Conservation (phyloP, 2,888 invertebrate genomes). For the Alviniconcha strummeri region DNA sequence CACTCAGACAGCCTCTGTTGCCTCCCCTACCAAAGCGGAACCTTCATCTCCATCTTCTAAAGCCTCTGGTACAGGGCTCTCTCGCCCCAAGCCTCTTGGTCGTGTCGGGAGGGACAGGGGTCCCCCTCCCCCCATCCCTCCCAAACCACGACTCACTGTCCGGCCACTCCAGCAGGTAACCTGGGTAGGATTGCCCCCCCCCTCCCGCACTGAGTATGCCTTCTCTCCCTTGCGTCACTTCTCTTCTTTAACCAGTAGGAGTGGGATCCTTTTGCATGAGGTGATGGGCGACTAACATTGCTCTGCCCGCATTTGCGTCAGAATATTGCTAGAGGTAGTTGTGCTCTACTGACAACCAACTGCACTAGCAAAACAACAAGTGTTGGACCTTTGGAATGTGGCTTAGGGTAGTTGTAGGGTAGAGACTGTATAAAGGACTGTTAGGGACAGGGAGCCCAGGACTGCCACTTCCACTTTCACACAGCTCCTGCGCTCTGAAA, state of each 20-base stretch:
- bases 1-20: not conserved
- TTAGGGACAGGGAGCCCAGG: too few species aligned
- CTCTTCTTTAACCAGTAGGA: not conserved
- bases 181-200: not conserved
- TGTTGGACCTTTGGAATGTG: too few species aligned
- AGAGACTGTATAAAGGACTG: too few species aligned
- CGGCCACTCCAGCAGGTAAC: constrained; percentile 27
- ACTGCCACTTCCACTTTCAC: too few species aligned
- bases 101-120: constrained; percentile 31
- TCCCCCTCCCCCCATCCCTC: constrained; percentile 50
- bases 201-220: not conserved
- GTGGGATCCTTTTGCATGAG: constrained; percentile 20
- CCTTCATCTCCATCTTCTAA: not conserved
- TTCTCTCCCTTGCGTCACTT: not conserved
- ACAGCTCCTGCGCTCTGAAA: too few species aligned
- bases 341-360: too few species aligned
- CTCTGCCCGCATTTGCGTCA: too few species aligned
- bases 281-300: constrained; percentile 1
- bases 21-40: not conserved
- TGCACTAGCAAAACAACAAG: too few species aligned
- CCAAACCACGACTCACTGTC: constrained; percentile 42
- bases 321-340: too few species aligned
- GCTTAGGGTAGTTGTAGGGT: too few species aligned
- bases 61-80: not conserved
- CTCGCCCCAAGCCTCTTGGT: not conserved